Evolutionary conservation across 1,140 invertebrate genomes (phyloP), one percentile per base, ranked within the genome.

Genomic region (Prorops nasuta): DNA sequence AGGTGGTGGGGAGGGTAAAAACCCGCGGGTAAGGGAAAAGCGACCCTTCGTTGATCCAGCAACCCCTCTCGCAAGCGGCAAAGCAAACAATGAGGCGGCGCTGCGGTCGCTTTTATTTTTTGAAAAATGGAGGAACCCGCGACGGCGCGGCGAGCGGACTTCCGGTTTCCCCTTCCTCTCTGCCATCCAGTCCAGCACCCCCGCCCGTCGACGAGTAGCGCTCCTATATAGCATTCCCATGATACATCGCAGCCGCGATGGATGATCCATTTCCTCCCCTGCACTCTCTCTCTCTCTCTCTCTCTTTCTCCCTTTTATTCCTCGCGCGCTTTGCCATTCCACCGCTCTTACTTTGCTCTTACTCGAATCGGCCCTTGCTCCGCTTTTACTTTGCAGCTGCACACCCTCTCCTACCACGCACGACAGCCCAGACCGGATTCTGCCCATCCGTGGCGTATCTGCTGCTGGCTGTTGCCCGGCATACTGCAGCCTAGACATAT

Each of bases 191-290:
- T 62, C 66, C 56, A 10, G 4, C 56, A 39, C 45, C 50, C 40
- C 3, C 34, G 38, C 63, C 66, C 56, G 62, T 60, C 54, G 47
- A 16, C 42, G 37, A 47, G 41, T 46, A 53, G 49, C 54, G 15
- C 45, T 42, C 24, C 57, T 52, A 56, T 51, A 60, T 58, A 65
- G 64, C 63, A 28, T 63, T 73, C 58, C 57, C 72, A 74, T 77
- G 75, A 76, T 76, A 74, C 73, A 77, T 77, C 63, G 72, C 69
- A 46, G 64, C 65, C 66, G 65, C 72, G 71, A 74, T 74, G 70
- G 71, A 75, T 75, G 70, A 75, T 75, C 71, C 71, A 72, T 75
- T 70, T 77, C 69, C 71, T 73, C 62, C 65, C 67, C 59, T 61
- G 64, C 44, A 42, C 37, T 28, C 39, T n/a, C n/a, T n/a, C n/a